phyloP scores from a whole-genome alignment of 1,140 invertebrate species.

The Drosophila fuyamai region DNA sequence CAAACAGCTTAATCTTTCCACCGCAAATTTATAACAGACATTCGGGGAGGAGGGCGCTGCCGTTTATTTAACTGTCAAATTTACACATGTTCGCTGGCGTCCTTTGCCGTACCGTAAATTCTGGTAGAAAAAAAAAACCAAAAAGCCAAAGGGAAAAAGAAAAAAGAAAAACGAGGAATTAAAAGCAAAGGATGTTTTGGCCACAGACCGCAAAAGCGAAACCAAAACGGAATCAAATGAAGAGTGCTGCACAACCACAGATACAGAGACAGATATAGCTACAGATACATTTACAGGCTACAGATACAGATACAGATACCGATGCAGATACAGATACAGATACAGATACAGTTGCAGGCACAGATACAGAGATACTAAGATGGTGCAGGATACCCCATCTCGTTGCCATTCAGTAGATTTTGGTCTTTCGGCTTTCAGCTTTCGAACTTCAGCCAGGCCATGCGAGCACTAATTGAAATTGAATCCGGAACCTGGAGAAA shows the following conservation, averaged over 20 bases:
- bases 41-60: background rate
- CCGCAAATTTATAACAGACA: conserved; percentile 69
- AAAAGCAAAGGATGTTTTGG: conserved; percentile 22
- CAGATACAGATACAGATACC: background rate
- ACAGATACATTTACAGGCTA: background rate
- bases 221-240: conserved; percentile 76
- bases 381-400: conserved; percentile 33
- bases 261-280: conserved; percentile 4
- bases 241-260: conserved; percentile 32
- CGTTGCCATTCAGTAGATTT: conserved; percentile 29
- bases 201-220: conserved; percentile 68
- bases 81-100: conserved; percentile 60
- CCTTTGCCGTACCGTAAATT: conserved; percentile 31
- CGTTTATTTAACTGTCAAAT: conserved; percentile 73
- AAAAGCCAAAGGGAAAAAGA: background rate
- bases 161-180: background rate
- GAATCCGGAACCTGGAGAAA: conserved; percentile 18
- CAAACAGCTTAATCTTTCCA: conserved; percentile 76
- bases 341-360: conserved; percentile 1
- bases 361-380: conserved; percentile 4
- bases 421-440: conserved; percentile 3
- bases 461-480: conserved; percentile 53
- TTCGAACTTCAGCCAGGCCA: conserved; percentile 1
- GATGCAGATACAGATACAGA: background rate
- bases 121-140: conserved; percentile 3